Evolutionary conservation across 2,797 vertebrate genomes (phyloP), one percentile per base, ranked within the genome.

Genomic region (Mormyrops attenuatus): DNA sequence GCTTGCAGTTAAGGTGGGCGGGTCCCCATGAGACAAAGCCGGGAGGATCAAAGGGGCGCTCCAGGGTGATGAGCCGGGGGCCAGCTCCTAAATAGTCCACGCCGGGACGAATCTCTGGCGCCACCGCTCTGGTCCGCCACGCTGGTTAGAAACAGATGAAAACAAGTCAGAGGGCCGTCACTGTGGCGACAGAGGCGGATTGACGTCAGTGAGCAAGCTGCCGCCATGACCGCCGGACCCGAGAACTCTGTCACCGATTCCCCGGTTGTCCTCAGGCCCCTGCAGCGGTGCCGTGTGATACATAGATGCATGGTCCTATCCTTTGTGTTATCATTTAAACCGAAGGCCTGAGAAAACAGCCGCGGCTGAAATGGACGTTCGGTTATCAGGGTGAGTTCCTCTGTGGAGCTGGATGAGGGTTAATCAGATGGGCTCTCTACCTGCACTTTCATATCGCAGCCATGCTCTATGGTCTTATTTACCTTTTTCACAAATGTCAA

Each of bases 1-100:
- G 95, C 91, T 91, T 91, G 93, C 94, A 95, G 94, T 95, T 94
- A 94, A 60, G 92, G 92, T 93, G 94, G 94, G 94, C 93, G 94
- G 94, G 94, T 94, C 94, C 93, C 94, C 88, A 90, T 91, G 91
- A 91, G 93, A 92, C 93, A 93, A 89, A 90, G 94, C 93, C 90
- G 9, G 88, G 92, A 91, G 49, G 92, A 95, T 95, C 94, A 92
- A 91, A 94, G 93, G 93, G 94, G 92, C 89, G 90, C 20, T 53
- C 90, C 7, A 91, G 92, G 92, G 7, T 93, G 93, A 90, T 63
- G 90, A 89, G 89, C 91, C 50, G 91, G 93, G 91, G 86, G 88
- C 88, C 91, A 92, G 88, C 90, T 89, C 87, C 94, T 94, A 91
- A 94, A 95, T 95, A 93, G 94, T 95, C 95, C 94, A 95, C 93